These are phyloP conservation scores for Mesocricetus auratus DNA, from an alignment of 2,113 vertebrate species.

Conservation along the genomic window DNA sequence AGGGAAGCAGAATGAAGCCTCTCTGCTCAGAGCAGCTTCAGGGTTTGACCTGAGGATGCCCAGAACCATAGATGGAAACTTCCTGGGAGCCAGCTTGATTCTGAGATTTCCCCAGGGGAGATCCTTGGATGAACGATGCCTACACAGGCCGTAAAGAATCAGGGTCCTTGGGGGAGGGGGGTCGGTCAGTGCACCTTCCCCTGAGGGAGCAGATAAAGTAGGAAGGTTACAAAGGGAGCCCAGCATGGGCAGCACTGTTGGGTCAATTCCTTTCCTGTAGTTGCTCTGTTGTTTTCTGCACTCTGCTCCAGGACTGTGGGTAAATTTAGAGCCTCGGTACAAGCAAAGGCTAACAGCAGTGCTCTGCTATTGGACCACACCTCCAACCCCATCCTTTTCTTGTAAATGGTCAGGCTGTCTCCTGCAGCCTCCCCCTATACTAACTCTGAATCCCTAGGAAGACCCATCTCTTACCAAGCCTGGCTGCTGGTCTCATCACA, in stretches of 20 bases:
- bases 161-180: neutral
- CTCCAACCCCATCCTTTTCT: neutral
- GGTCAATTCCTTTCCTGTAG: neutral
- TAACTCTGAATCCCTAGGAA: neutral
- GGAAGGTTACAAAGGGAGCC: neutral
- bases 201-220: neutral
- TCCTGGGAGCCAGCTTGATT: neutral
- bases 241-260: accelerated
- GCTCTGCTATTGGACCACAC: neutral
- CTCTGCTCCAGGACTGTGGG: neutral
- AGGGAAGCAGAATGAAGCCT: neutral
- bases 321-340: neutral
- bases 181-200: neutral
- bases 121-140: neutral
- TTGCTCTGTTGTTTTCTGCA: neutral
- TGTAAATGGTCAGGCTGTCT: neutral
- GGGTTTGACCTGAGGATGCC: neutral
- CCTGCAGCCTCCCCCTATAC: neutral
- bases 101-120: neutral
- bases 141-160: neutral
- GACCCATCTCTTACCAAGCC: neutral
- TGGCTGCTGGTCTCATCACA: accelerated
- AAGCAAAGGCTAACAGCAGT: neutral
- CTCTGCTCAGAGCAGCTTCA: neutral
- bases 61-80: neutral